A percentile compares a stretch with the other conserved stretches of the same genome.
Conservation (phyloP, 2,888 invertebrate genomes). For the Salpingus planirostris region DNA sequence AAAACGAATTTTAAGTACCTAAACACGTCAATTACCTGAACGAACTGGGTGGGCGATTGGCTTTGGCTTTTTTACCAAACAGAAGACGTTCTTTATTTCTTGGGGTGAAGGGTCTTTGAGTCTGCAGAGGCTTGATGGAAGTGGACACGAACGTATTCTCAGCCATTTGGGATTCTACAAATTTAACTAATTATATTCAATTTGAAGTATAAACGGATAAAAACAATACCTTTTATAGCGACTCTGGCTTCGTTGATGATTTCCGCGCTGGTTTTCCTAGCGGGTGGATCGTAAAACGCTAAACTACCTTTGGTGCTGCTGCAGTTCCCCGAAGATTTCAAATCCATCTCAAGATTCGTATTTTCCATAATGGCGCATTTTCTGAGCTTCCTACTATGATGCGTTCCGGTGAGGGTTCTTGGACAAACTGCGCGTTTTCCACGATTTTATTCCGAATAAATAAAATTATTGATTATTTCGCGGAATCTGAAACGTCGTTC, state of each 20-base stretch:
- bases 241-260: constrained; percentile 71
- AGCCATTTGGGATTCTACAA: constrained; percentile 34
- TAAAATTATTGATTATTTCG: constrained; percentile 33
- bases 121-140: constrained; percentile 54
- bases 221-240: constrained; percentile 45
- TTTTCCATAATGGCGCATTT: not conserved
- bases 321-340: constrained; percentile 19
- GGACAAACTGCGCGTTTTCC: constrained; percentile 10
- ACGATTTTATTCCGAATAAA: constrained; percentile 12
- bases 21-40: too few species aligned
- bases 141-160: constrained; percentile 34
- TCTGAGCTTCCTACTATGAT: constrained; percentile 1
- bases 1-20: too few species aligned
- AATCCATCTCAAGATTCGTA: constrained; percentile 1
- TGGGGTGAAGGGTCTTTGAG: constrained; percentile 80
- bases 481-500: constrained; percentile 25
- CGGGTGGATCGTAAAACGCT: constrained; percentile 53
- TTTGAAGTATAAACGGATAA: too few species aligned
- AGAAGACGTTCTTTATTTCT: constrained; percentile 69
- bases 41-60: constrained; percentile 63
- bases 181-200: too few species aligned
- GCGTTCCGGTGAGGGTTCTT: constrained; percentile 1
- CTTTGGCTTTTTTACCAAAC: constrained; percentile 52
- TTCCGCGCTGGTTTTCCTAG: constrained; percentile 67
- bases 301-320: constrained; percentile 36